Evolutionary conservation across 2,797 vertebrate species (phyloP), one percentile per base, ranked within the genome.

Genomic region (Dendrocincla fuliginosa): DNA sequence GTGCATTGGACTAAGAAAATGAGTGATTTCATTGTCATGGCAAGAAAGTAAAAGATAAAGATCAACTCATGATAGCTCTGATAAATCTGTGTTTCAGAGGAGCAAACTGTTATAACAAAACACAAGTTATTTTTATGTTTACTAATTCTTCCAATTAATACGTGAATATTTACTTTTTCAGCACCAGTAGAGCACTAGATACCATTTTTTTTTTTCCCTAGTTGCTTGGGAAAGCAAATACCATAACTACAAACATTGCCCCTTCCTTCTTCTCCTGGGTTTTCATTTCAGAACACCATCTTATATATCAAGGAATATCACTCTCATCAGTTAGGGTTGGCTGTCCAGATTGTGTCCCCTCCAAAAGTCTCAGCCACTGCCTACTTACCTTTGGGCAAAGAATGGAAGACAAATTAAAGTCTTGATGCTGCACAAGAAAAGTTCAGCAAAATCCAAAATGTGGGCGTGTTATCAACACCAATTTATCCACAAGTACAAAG

Each of bases 401-500:
- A 63, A 42, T 17, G 3, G 1, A 25, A 3, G 10, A n/a, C 74
- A 68, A 52, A 13, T 11, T n/a, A 44, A 76, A 47, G 11, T 8
- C 24, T 25, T 75, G 7, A 22, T 24, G 25, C 5, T 46, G 9
- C 24, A 7, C 17, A 52, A 47, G 16, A 75, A 28, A 1, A 1
- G n/a, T 49, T 61, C 32, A 55, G 39, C 25, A 86, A 75, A 75
- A 53, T 46, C 20, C 3, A 20, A 46, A 71, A 8, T 2, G 22
- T 2, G 44, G 44, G 3, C 10, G 13, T 30, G 2, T 17, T 53
- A 60, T 52, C 23, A n/a, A 32, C 25, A 53, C 5, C 0, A 0
- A 7, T 25, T 78, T 49, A 57, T 15, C 4, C 52, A 69, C 22
- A 55, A 71, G 75, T 14, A 20, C 12, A 47, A 52, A 49, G 6